Evolutionary conservation across 1,140 invertebrate species (phyloP).

Genomic region (Eupristina koningsbergeri): DNA sequence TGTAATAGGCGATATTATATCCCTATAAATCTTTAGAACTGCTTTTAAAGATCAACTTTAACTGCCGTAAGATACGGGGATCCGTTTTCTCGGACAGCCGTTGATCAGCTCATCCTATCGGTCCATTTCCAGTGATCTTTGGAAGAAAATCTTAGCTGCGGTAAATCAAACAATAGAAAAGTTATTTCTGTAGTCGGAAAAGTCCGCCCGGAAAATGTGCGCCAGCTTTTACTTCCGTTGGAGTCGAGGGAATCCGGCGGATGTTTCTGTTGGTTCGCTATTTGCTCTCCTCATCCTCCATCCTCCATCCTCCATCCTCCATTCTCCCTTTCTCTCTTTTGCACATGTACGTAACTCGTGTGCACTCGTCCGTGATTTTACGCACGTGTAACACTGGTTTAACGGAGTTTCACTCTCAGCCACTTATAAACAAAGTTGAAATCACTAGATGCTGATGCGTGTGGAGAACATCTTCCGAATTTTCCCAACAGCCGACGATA

Average conservation of each 20-base stretch:
- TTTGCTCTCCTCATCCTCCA: background rate
- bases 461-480: background rate
- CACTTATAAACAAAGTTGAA: background rate
- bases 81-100: background rate
- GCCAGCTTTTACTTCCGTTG: slow-evolving; percentile 1
- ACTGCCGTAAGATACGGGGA: background rate
- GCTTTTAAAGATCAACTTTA: too few species aligned
- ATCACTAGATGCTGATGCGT: background rate
- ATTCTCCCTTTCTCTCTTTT: background rate
- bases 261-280: background rate
- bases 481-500: background rate
- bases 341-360: background rate
- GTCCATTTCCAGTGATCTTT: background rate
- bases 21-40: too few species aligned
- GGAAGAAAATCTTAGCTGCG: background rate
- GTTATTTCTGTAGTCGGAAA: background rate
- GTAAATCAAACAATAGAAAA: background rate
- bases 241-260: background rate
- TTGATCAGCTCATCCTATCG: background rate
- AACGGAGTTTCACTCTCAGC: background rate
- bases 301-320: background rate
- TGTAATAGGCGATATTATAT: too few species aligned
- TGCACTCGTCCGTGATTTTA: slow-evolving; percentile 20
- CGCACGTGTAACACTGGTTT: background rate
- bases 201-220: background rate